Base-by-base conservation (phyloP, 2,113 vertebrate genomes). In the Triplophysa dalaica region DNA sequence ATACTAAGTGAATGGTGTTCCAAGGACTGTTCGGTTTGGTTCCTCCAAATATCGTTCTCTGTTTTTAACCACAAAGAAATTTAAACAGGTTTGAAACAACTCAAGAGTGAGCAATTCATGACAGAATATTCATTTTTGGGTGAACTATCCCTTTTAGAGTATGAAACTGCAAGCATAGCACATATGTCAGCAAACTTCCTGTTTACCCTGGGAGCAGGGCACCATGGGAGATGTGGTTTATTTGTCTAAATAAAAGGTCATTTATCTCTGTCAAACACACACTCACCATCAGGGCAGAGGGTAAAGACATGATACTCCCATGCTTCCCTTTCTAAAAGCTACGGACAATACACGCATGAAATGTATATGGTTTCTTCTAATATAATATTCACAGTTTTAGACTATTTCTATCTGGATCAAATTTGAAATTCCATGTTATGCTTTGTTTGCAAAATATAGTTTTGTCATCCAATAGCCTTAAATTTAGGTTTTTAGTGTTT, bases 181-280 rank as follows among this genome's bases (percentile, higher is more conserved):
- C 67, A 89, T 83, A 87, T 87, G 87, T 90, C 89, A 90, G 88
- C 86, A 88, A 60, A 83, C 83, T 82, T 87, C 70, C 80, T 84
- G 78, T 81, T 90, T 86, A 86, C 84, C 88, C 87, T 84, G 86
- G 85, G 74, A 85, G 79, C 81, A 87, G 45, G 90, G 90, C 89
- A 91, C 88, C 88, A 77, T 90, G 89, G 90, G 91, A 92, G 85
- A 90, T 91, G 90, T 88, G 88, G 89, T 91, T 87, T 70, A 83
- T 84, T 82, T 86, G 82, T 90, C 85, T 80, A 7, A 80, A 60
- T 73, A 68, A 80, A 41, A 68, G 70, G n/a, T 63, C 45, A 67
- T 84, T 84, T 68, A 74, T 81, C 75, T 68, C 66, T 68, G 78
- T 77, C 78, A 74, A 41, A 80, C 45, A 48, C 19, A 64, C 12